These are phyloP conservation scores for Amazona guildingii DNA, from an alignment of 2,113 vertebrate genomes.

Conservation along the genomic window DNA sequence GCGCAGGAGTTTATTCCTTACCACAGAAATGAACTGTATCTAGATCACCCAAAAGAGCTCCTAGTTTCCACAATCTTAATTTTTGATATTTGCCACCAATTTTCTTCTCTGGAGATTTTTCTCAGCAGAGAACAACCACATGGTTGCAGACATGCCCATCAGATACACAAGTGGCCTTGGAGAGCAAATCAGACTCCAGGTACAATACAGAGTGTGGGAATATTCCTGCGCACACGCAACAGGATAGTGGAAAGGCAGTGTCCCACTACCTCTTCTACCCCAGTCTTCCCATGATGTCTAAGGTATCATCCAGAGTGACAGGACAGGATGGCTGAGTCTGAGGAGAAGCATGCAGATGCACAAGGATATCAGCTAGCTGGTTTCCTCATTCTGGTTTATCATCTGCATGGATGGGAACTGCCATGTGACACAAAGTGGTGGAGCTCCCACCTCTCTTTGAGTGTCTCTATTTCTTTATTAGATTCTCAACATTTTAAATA, in stretches of 20 bases:
- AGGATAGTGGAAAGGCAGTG: neutral
- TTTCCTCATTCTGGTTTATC: neutral
- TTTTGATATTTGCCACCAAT: neutral
- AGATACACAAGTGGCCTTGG: neutral
- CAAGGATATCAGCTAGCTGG: neutral
- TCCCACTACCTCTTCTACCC: neutral
- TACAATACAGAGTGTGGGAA: neutral
- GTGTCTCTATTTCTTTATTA: neutral
- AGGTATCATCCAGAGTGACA: neutral
- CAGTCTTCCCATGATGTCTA: neutral
- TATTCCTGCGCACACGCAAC: neutral
- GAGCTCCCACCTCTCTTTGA: neutral
- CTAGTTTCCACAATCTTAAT: neutral
- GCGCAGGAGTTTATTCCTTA: neutral
- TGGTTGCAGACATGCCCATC: neutral
- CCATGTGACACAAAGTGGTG: neutral
- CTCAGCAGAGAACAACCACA: neutral
- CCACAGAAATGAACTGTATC: neutral
- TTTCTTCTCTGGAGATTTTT: neutral
- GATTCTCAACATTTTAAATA: neutral
- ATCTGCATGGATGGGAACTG: neutral
- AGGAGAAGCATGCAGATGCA: fast-evolving
- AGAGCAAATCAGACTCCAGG: neutral
- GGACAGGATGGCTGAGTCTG: neutral
- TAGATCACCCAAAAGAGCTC: neutral